Base-by-base conservation (phyloP, 2,797 vertebrate genomes). In the Myotis myotis region DNA sequence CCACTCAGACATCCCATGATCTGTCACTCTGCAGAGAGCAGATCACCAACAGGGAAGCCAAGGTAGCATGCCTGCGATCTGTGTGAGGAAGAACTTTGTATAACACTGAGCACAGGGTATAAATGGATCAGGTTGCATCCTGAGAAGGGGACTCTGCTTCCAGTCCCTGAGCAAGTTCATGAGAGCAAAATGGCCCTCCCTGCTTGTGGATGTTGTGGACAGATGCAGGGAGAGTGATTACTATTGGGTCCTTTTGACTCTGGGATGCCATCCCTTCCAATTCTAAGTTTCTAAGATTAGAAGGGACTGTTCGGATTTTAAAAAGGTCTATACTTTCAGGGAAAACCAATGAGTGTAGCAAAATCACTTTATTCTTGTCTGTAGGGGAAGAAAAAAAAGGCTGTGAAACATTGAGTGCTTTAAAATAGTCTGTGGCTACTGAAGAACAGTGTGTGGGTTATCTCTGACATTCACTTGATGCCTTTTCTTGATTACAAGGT, bases 1-100 rank as follows among this genome's bases (percentile, higher is more conserved):
- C 16, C 11, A 11, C 4, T 10, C 0, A 1, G 51, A 30, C 1
- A 20, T 4, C 55, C 38, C 0, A 6, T 4, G 6, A 55, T 33
- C 33, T 51, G 44, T 23, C 1, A 13, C 41, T 60, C 82, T 47
- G 36, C 7, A 8, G 36, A 60, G 51, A 41, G 6, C 1, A 30
- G 36, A 23, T 7, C 30, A 49, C 38, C 74, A 36, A 19, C 0
- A 22, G 53, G 44, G 75, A 22, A 30, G 36, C 74, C 20, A 3
- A 71, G 49, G 72, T 60, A 47, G 51, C 11, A 13, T 7, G 4
- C 8, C 15, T 41, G 38, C 1, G 4, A 33, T 82, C 71, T 3
- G 13, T 8, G 23, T 17, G n/a, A 41, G 64, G 44, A 83, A 53
- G 68, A 38, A 16, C 38, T 70, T 68, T 33, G n/a, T 36, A 72